Percentiles rank a stretch among this genome's conserved stretches.
These are phyloP conservation scores for Vulpes vulpes DNA, from an alignment of 2,113 vertebrate genomes.

Conservation along the genomic window DNA sequence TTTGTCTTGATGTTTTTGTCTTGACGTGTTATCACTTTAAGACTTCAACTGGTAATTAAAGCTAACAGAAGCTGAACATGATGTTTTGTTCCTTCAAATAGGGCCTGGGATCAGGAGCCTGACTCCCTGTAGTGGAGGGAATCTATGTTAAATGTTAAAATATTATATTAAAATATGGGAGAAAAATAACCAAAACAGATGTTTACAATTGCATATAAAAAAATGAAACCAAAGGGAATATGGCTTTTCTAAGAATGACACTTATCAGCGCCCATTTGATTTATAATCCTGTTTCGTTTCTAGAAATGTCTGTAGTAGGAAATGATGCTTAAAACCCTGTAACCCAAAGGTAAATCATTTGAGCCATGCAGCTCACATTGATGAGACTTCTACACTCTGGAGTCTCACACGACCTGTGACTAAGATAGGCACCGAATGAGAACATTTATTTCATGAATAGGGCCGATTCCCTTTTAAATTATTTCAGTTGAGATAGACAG, in stretches of 20 bases:
- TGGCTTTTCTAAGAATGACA: constrained; percentile 39
- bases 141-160: neutral
- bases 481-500: constrained; percentile 63
- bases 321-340: constrained; percentile 33
- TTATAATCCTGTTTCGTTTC: constrained; percentile 45
- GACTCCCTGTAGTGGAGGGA: neutral
- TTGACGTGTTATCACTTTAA: neutral
- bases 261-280: neutral
- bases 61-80: neutral
- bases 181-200: neutral
- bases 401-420: constrained; percentile 28
- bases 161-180: constrained; percentile 32
- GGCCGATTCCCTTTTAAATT: constrained; percentile 49
- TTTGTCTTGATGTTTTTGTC: neutral
- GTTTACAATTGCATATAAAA: neutral
- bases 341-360: neutral
- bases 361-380: neutral
- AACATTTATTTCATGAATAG: neutral
- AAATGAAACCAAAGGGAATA: neutral
- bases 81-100: neutral
- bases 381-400: neutral
- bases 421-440: neutral
- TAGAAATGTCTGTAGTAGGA: constrained; percentile 41
- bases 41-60: constrained; percentile 8
- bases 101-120: neutral